Evolutionary conservation across 2,113 vertebrate genomes (phyloP), one percentile per base, ranked within the genome.

Genomic region (Tragelaphus buxtoni): DNA sequence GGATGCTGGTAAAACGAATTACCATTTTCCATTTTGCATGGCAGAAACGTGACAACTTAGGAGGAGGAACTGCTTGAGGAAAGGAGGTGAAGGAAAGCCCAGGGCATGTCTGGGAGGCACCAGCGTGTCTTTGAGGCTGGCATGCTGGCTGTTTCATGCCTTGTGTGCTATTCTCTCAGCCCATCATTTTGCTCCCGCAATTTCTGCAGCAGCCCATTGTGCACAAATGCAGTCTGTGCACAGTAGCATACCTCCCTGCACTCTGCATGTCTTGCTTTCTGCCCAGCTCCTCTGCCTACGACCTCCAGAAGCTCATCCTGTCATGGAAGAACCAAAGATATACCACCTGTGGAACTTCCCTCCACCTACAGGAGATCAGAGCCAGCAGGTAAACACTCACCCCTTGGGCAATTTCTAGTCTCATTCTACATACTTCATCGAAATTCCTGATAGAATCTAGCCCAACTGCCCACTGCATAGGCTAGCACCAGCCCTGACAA

Each of bases 131-230:
- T 9, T 2, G 30, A 26, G 61, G 61, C 47, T 17, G n/a, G 42
- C 1, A 0, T 7, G 13, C 0, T 6, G 39, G 22, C 4, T 17
- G 1, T 26, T 26, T 26, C 20, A 0, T 14, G 35, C 22, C 80
- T 79, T 3, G 1, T 4, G n/a, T 24, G 4, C 49, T 13, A 1
- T 13, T 45, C 35, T 32, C 47, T n/a, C 32, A 24, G 26, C 51
- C 91, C 63, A 9, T 35, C 42, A 22, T 30, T 47, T 26, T n/a
- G 8, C 53, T 76, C n/a, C 53, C 16, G 20, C 63, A 24, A 4
- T 17, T 28, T 77, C 80, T 5, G 22, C 32, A 6, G 32, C 76
- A 13, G 5, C 45, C 61, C 47, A 9, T 51, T 30, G 32, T 11
- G 32, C 84, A 28, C 20, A 65, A 26, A 16, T 4, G 14, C 13